Conservation (phyloP, 1,140 invertebrate species). For the Tetramorium alpestre region DNA sequence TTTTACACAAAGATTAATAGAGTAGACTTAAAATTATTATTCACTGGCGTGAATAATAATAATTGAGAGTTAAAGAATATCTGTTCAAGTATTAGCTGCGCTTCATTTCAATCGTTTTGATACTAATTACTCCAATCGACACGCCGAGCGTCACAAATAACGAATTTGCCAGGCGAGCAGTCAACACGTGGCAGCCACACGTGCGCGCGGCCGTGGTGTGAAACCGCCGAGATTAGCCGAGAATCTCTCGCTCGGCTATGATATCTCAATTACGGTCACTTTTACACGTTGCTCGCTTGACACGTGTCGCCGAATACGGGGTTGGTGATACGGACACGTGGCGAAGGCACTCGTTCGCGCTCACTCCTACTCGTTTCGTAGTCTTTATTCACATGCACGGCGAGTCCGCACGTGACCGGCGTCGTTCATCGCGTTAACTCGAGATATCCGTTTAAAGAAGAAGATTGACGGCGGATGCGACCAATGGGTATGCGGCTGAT, state of each 20-base stretch:
- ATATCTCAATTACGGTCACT: constrained; percentile 80
- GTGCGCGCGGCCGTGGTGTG: background rate
- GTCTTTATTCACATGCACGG: constrained; percentile 38
- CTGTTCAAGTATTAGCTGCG: background rate
- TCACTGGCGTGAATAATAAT: background rate
- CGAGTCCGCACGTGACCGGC: constrained; percentile 61
- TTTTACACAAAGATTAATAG: background rate
- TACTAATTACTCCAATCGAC: constrained; percentile 36
- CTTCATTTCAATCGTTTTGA: background rate
- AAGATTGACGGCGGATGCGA: constrained; percentile 32
- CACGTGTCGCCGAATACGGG: constrained; percentile 67
- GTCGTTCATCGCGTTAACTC: constrained; percentile 55
- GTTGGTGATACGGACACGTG: constrained; percentile 69
- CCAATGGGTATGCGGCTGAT: background rate
- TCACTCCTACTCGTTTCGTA: constrained; percentile 43
- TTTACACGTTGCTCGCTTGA: constrained; percentile 51
- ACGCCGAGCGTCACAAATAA: constrained; percentile 40
- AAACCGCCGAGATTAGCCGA: constrained; percentile 71
- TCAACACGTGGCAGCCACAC: constrained; percentile 40
- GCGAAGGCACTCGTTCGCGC: constrained; percentile 46
- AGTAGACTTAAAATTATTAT: background rate
- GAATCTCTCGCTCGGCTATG: constrained; percentile 67
- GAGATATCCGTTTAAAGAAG: constrained; percentile 42
- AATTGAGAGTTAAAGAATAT: background rate
- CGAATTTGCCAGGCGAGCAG: background rate